A percentile compares a stretch with the other conserved stretches of the same genome.
Conservation (phyloP, 2,888 invertebrate genomes). For the Gryllus longicercus region DNA sequence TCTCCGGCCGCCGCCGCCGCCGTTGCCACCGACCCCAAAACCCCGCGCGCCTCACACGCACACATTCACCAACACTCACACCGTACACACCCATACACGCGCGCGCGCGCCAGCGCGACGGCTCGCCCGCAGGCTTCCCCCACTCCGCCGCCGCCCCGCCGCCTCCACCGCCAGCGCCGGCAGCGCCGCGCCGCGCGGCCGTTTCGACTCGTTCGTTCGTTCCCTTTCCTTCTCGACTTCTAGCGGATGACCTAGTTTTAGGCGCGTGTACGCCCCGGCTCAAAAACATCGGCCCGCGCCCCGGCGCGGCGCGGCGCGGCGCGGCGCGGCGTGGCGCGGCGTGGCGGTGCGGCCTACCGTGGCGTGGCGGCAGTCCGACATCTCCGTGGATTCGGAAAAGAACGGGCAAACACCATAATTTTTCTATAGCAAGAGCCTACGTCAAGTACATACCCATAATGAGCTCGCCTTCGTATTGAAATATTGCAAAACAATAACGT, state of each 20-base stretch:
- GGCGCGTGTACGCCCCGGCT: not conserved
- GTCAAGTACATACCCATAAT: no score
- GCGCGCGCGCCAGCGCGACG: no score
- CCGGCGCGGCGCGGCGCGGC: not conserved
- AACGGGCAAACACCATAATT: no score
- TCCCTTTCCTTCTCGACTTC: slow-evolving; percentile 17
- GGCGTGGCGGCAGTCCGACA: no score
- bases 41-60: not conserved
- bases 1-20: not conserved
- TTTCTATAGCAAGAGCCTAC: no score
- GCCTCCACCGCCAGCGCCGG: not conserved
- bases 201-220: slow-evolving; percentile 17
- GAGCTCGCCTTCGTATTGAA: no score
- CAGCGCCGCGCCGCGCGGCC: not conserved
- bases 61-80: not conserved
- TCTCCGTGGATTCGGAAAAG: no score
- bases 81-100: no score
- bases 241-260: slow-evolving; percentile 17
- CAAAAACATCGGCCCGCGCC: not conserved
- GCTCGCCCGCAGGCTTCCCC: not conserved
- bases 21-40: slow-evolving; percentile 1
- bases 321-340: not conserved
- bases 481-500: no score
- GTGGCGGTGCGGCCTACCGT: not conserved
- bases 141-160: not conserved